phyloP scores from a whole-genome alignment of 1,140 invertebrate species.

The Pentalonia nigronervosa region DNA sequence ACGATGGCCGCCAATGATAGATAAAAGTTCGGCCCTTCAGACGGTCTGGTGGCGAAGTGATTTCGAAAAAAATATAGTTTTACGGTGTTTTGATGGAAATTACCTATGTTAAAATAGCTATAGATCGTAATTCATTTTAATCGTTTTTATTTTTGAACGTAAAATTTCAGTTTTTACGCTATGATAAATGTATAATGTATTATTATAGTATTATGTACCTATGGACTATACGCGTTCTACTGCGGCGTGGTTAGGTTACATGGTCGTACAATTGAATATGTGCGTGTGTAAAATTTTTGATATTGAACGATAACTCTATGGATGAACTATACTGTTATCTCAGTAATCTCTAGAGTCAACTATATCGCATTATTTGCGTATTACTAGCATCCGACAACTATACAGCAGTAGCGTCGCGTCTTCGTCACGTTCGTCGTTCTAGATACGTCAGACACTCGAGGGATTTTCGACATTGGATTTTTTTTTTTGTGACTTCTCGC shows the following conservation, averaged over 20 bases:
- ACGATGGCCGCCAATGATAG: neutral
- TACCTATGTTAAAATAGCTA: neutral
- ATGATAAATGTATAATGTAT: neutral
- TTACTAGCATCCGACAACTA: neutral
- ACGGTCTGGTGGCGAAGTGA: neutral
- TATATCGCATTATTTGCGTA: neutral
- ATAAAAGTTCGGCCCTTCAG: neutral
- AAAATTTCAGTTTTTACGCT: neutral
- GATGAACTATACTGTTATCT: neutral
- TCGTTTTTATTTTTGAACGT: neutral
- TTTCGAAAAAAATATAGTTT: neutral
- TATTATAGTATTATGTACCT: neutral
- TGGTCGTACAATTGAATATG: neutral
- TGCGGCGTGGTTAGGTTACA: neutral
- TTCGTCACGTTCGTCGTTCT: slow-evolving; percentile 47
- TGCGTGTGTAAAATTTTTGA: neutral
- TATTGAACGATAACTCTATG: neutral
- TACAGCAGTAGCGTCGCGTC: neutral
- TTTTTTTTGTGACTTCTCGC: slow-evolving; percentile 37
- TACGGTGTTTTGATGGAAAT: neutral
- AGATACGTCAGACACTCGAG: slow-evolving; percentile 35
- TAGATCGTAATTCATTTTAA: neutral
- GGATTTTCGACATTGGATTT: slow-evolving; percentile 8
- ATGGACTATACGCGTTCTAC: neutral
- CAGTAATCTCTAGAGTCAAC: neutral